Base-by-base conservation (phyloP, 2,113 vertebrate genomes). In the Heliornis fulica region DNA sequence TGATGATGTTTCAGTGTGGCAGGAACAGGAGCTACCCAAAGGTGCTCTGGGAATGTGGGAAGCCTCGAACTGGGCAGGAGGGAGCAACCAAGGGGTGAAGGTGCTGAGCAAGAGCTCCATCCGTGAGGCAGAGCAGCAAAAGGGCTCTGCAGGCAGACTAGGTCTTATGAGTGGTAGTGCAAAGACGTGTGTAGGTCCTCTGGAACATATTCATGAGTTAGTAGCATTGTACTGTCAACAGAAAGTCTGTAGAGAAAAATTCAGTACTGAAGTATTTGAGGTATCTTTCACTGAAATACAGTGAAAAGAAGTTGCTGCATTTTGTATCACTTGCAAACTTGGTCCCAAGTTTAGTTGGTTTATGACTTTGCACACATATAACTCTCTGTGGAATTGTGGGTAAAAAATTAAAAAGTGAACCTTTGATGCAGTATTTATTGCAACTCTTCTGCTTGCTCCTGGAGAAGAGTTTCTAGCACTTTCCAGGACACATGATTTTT, bases 151-250 rank as follows among this genome's bases (percentile, higher is more conserved):
- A 54, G 76, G 72, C n/a, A 51, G 31, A 8, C 15, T 57, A 17
- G 1, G 2, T 82, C n/a, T 59, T 60, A 18, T 0, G 7, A 53
- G 26, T 19, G 18, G 45, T 32, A 54, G 43, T 3, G 2, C 40
- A 80, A 74, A 83, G 63, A 54, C 38, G 7, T 21, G 5, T 56
- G 3, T 69, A n/a, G 46, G 15, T 83, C 32, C 65, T 40, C 18
- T 46, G 63, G n/a, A 69, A 31, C 51, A 45, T 36, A 29, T 77
- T 84, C 3, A 28, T 36, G 31, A 45, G 34, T 88, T 68, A 70
- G 25, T 72, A 59, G 34, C 87, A 41, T 46, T 59, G 56, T 56
- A 56, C 12, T 10, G 41, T 28, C 64, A 50, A 4, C 54, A 50
- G 38, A 57, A 84, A 8, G 11, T 63, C 31, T 45, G 15, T 21